These are phyloP conservation scores for Hylaeus volcanicus DNA, from an alignment of 1,140 invertebrate genomes.

Conservation along the genomic window DNA sequence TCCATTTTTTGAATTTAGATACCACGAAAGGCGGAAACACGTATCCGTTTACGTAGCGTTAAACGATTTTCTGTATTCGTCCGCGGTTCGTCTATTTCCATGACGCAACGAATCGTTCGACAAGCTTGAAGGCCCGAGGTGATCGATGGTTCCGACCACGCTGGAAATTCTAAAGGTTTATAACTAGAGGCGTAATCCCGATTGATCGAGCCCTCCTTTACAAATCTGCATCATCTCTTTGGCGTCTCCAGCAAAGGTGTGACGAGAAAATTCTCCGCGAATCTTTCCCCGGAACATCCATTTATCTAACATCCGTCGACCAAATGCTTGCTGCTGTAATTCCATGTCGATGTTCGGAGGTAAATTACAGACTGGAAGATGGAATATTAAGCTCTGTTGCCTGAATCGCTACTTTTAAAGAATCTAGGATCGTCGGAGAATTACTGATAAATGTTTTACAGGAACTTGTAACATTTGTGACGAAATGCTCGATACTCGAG, in stretches of 20 bases:
- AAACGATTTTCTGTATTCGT: constrained; percentile 9
- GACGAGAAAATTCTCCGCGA: neutral
- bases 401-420: neutral
- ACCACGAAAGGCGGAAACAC: too few species aligned
- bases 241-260: neutral
- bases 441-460: too few species aligned
- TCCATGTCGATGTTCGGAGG: neutral
- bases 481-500: too few species aligned
- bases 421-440: neutral
- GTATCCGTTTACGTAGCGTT: neutral
- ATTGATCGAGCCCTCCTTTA: neutral
- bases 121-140: neutral
- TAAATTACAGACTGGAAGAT: neutral
- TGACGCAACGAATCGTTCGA: neutral
- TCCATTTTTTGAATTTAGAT: too few species aligned
- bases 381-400: neutral
- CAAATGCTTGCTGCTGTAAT: neutral
- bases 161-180: neutral
- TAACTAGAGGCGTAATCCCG: neutral
- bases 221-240: neutral
- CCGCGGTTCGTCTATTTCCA: too few species aligned
- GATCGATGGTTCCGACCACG: neutral
- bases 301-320: neutral
- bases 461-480: too few species aligned
- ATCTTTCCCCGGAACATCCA: neutral